Evolutionary conservation across 2,113 vertebrate species (phyloP), one percentile per base, ranked within the genome.

Genomic region (Craseonycteris thonglongyai): DNA sequence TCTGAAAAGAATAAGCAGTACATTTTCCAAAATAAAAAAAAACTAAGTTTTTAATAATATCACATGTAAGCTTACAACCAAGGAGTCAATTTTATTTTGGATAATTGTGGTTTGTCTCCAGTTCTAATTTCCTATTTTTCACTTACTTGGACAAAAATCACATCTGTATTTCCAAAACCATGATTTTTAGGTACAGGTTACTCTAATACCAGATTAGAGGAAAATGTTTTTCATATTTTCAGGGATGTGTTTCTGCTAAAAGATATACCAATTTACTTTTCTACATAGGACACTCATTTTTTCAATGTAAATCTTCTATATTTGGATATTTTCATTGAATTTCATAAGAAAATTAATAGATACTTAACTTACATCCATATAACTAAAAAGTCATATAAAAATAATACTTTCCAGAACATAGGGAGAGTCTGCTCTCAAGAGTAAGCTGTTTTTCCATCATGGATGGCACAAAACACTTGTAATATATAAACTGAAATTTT

Each of bases 121-220:
- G 71, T 78, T 92, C 38, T 89, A 28, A 80, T 85, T 83, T 95
- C 15, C n/a, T 66, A 72, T 35, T 81, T 95, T 86, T 61, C n/a
- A 75, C 7, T 90, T 82, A 33, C 26, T 59, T 85, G 40, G 7
- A 69, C 54, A 81, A 84, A 84, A 90, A n/a, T 90, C 12, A 81
- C 2, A 61, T 26, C 38, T 4, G 65, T 86, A 90, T 88, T 13
- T 76, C 82, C 30, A 88, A 88, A 84, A 72, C 33, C 78, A 4
- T 28, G 7, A 40, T 51, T 69, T 83, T 90, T 75, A 75, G 14
- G 59, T 54, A 51, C 68, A 69, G 47, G 42, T 15, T 82, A 69
- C 87, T 82, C 66, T 90, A 81, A 49, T 88, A 82, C 21, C 21
- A 83, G 19, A 91, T 56, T 56, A 82, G 8, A 18, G 21, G 7